These are phyloP conservation scores for Eugnorisma glareosa DNA, from an alignment of 2,888 invertebrate genomes.

Conservation along the genomic window DNA sequence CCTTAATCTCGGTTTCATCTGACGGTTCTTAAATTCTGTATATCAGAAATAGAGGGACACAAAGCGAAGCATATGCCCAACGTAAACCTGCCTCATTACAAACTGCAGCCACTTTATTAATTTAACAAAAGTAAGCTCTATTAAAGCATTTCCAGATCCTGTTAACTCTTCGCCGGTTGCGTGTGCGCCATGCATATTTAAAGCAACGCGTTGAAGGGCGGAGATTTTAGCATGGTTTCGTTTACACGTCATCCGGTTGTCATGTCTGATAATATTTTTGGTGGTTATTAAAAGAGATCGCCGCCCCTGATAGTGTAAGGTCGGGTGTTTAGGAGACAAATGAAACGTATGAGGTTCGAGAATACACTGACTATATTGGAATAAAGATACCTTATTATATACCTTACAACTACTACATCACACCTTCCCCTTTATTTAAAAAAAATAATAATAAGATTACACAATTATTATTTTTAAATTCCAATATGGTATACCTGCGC, in stretches of 20 bases:
- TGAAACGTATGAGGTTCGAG: no score
- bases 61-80: neutral
- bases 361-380: no score
- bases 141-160: conserved; percentile 54
- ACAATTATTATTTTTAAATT: no score
- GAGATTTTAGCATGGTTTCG: conserved; percentile 76
- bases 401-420: no score
- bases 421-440: no score
- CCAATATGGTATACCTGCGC: no score
- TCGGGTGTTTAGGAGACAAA: no score
- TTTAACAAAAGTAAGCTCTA: neutral
- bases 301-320: conserved; percentile 69
- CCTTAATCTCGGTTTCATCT: neutral
- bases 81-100: neutral
- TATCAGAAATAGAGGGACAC: neutral
- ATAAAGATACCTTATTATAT: no score
- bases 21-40: neutral
- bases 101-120: conserved; percentile 6
- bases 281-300: conserved; percentile 77
- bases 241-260: conserved; percentile 79
- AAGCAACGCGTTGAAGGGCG: conserved; percentile 73
- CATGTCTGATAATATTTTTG: conserved; percentile 79
- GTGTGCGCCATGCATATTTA: conserved; percentile 63
- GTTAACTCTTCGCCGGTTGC: conserved; percentile 58
- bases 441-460: no score